These are phyloP conservation scores for Aix galericulata DNA, from an alignment of 2,113 vertebrate genomes.

Conservation along the genomic window DNA sequence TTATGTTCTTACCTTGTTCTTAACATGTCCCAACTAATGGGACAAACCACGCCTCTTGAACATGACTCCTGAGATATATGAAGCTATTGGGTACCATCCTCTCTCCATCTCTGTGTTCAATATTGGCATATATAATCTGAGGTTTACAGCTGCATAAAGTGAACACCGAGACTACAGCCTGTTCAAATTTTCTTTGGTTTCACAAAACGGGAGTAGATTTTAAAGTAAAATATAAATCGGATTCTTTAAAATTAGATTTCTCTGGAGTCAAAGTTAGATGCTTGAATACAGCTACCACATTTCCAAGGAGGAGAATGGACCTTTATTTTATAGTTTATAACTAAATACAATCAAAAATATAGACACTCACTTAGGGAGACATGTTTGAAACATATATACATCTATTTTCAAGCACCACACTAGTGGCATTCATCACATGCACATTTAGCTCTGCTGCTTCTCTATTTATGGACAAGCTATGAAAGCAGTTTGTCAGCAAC, in stretches of 20 bases:
- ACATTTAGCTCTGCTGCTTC: constrained; percentile 12
- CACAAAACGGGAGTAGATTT: background rate
- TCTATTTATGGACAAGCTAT: constrained; percentile 53
- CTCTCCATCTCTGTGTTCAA: background rate
- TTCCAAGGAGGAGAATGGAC: background rate
- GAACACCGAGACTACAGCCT: background rate
- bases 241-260: background rate
- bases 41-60: background rate
- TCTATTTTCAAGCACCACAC: background rate
- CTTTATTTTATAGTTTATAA: background rate
- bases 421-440: background rate
- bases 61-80: background rate
- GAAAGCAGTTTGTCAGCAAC: constrained; percentile 50
- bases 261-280: background rate
- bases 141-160: background rate
- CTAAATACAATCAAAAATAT: background rate
- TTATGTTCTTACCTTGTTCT: background rate
- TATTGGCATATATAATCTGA: background rate
- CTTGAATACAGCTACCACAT: background rate
- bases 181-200: background rate
- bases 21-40: background rate
- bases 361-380: background rate
- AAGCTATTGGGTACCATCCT: background rate
- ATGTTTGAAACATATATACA: background rate
- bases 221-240: background rate